Evolutionary conservation across 2,113 vertebrate genomes (phyloP), one percentile per base, ranked within the genome.

Genomic region (Noctilio leporinus): DNA sequence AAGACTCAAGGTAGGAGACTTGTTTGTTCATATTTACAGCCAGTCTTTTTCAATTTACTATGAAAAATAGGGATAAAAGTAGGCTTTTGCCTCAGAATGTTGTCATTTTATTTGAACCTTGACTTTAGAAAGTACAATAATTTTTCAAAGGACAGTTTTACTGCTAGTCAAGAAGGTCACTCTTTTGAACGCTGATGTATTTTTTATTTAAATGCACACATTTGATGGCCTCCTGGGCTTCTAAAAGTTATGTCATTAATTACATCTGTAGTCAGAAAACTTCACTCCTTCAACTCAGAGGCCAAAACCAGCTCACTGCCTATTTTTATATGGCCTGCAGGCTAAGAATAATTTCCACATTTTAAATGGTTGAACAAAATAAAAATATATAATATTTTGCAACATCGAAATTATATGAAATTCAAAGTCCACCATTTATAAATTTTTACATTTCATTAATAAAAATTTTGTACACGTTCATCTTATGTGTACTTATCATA

Each of bases 61-160:
- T 62, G 43, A 80, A 80, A 76, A 92, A 28, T 30, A 38, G 17
- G 22, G 28, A 22, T 55, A 70, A 55, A 83, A 69, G 6, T 20
- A 78, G 55, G 43, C 1, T 83, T 83, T 69, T 69, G 15, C 20
- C 17, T 78, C n/a, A 26, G 83, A 91, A 88, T 88, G 28, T 49
- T 78, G 72, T 67, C 38, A 38, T 92, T 94, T 0, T 6, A 35
- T n/a, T 86, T 75, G 10, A 17, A 76, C 4, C 40, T 30, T 69
- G 62, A 75, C 47, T 57, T 77, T 49, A 11, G 26, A 86, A 89
- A 95, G 20, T n/a, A 77, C 14, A 38, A 40, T 75, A 43, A 64
- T 73, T 95, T 93, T 89, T 86, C 55, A 84, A 87, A 90, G 28
- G 2, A 28, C 19, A 70, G 49, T 69, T 94, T 95, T 95, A 85